Evolutionary conservation across 2,797 vertebrate species (phyloP), one percentile per base, ranked within the genome.

Genomic region (Amblyopsis hoosieri): DNA sequence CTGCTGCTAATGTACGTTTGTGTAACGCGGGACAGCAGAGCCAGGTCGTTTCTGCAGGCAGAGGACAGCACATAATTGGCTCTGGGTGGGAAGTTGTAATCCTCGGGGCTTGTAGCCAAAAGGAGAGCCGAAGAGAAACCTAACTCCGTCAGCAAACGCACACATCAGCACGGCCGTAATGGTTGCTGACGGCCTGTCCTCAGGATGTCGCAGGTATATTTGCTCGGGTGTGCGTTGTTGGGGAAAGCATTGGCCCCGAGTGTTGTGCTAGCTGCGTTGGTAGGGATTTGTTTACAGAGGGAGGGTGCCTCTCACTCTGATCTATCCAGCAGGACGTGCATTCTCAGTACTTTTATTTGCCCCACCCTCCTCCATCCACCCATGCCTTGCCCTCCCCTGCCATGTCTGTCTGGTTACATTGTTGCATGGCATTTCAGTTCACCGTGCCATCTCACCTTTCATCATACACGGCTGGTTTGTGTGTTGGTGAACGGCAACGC

Each of bases 31-130:
- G 72, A 29, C 57, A 69, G 57, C 53, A 79, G 68, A 29, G 54
- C 62, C 59, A 66, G 57, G 64, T 54, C 58, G 50, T 59, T 71
- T 64, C 14, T 19, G 69, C 14, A 69, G 68, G 66, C 37, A 2
- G 10, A 63, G 42, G 73, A 87, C 88, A 85, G 78, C 63, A 56
- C 76, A 74, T 91, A 89, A 90, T 90, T 85, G 85, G 87, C 84
- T 90, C 83, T 76, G 10, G 7, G 64, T 49, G 45, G 71, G 76
- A 74, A 64, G 23, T 59, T 65, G 74, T 90, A 90, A 89, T 91
- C 89, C 83, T 79, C 56, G 19, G 33, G 67, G 52, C 66, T 82
- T 79, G 76, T 37, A 64, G 45, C 0, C 14, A 48, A 46, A 50
- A 65, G 60, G 37, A 50, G 14, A 64, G 19, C 46, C 59, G 45